phyloP scores from a whole-genome alignment of 2,113 vertebrate genomes.

The Vidua chalybeata region DNA sequence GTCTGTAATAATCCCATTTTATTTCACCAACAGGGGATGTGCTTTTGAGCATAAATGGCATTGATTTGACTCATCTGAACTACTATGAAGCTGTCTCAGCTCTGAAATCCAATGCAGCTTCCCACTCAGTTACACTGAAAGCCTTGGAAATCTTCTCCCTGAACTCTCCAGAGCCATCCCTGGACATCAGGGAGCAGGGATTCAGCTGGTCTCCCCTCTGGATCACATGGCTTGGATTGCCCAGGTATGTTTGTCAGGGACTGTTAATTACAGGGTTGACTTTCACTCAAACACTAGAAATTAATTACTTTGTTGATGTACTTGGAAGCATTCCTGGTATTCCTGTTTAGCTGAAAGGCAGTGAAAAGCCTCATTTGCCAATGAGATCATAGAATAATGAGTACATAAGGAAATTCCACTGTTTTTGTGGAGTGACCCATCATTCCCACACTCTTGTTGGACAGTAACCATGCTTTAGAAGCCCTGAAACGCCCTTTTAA shows the following conservation, averaged over 20 bases:
- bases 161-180: slow-evolving; percentile 69
- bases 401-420: neutral
- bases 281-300: neutral
- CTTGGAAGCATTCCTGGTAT: neutral
- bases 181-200: slow-evolving; percentile 78
- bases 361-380: neutral
- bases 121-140: slow-evolving; percentile 80
- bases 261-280: neutral
- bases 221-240: slow-evolving; percentile 88
- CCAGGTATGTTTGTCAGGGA: slow-evolving; percentile 71
- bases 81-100: slow-evolving; percentile 88
- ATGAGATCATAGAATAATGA: neutral
- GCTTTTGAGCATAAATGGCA: slow-evolving; percentile 87
- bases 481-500: neutral
- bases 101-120: slow-evolving; percentile 87
- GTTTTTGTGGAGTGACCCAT: neutral
- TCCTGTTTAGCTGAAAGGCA: neutral
- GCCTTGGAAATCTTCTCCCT: slow-evolving; percentile 79
- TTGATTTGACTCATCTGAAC: slow-evolving; percentile 86
- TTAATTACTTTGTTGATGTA: neutral
- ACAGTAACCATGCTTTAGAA: neutral
- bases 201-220: slow-evolving; percentile 87
- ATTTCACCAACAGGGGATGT: slow-evolving; percentile 79
- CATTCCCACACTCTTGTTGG: neutral
- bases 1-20: neutral